Percentiles rank a stretch among this genome's conserved stretches.
These are phyloP conservation scores for Pteropus rufus DNA, from an alignment of 2,797 vertebrate genomes.

Conservation along the genomic window DNA sequence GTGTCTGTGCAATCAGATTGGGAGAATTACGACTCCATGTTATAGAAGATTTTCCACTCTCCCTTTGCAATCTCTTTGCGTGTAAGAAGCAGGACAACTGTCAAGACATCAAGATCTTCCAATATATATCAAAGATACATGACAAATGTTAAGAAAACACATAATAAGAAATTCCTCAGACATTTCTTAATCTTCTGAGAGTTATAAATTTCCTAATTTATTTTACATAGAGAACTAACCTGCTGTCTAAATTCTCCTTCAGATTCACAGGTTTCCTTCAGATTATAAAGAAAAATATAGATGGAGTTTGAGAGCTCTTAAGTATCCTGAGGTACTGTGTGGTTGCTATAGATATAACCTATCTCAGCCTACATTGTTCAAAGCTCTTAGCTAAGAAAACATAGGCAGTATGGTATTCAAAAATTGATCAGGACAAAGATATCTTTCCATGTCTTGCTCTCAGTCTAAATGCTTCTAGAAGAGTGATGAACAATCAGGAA, in stretches of 20 bases:
- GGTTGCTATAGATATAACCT: conserved; percentile 11
- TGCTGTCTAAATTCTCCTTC: neutral
- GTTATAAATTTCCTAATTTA: neutral
- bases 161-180: neutral
- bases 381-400: neutral
- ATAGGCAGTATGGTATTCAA: neutral
- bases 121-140: neutral
- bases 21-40: neutral
- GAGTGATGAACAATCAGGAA: neutral
- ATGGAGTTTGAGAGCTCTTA: neutral
- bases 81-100: neutral
- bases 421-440: neutral
- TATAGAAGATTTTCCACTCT: neutral
- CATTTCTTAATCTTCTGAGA: neutral
- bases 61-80: neutral
- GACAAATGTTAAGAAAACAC: neutral
- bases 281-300: conserved; percentile 33
- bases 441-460: neutral
- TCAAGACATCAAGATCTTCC: neutral
- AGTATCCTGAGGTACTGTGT: neutral
- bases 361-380: neutral
- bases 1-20: neutral
- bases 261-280: neutral
- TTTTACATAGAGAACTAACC: neutral
- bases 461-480: neutral